Conservation (phyloP, 2,888 invertebrate genomes). For the Drosophila affinis region DNA sequence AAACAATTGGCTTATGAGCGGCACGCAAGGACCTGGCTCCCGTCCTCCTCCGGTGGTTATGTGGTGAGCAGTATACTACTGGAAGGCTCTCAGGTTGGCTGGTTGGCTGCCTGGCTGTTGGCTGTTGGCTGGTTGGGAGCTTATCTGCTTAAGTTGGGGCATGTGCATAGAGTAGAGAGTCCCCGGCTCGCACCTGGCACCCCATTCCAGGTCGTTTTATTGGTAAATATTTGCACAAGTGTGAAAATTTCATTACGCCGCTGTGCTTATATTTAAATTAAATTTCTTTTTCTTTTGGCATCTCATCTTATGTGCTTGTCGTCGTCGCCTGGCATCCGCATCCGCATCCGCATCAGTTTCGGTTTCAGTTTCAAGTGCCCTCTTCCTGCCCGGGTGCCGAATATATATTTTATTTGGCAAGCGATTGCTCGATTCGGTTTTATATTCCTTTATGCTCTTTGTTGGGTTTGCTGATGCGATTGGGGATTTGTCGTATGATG, state of each 20-base stretch:
- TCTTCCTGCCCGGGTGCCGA: conserved; percentile 46
- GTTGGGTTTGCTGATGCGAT: conserved; percentile 49
- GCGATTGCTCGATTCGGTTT: conserved; percentile 58
- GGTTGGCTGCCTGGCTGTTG: conserved; percentile 30
- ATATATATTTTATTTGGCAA: conserved; percentile 58
- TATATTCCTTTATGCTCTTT: conserved; percentile 54
- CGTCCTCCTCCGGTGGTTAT: conserved; percentile 9
- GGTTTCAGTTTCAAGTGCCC: conserved; percentile 59
- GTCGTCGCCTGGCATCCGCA: conserved; percentile 13
- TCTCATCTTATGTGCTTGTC: conserved; percentile 39
- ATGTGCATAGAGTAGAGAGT: conserved; percentile 50
- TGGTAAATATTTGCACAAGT: conserved; percentile 81
- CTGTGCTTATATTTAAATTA: conserved; percentile 81
- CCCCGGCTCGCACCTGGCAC: conserved; percentile 8
- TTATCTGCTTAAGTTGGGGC: conserved; percentile 76
- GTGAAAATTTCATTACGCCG: conserved; percentile 81
- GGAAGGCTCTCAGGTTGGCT: conserved; percentile 32
- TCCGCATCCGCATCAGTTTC: conserved; percentile 23
- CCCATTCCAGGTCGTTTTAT: conserved; percentile 64
- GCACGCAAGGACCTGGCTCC: conserved; percentile 56
- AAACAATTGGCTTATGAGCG: conserved; percentile 74
- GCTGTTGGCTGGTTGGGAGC: conserved; percentile 44
- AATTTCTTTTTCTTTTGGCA: conserved; percentile 61
- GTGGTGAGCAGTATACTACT: conserved; percentile 32
- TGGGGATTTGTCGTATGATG: conserved; percentile 55